Base-by-base conservation (phyloP, 1,140 invertebrate genomes). In the Papilio machaon region DNA sequence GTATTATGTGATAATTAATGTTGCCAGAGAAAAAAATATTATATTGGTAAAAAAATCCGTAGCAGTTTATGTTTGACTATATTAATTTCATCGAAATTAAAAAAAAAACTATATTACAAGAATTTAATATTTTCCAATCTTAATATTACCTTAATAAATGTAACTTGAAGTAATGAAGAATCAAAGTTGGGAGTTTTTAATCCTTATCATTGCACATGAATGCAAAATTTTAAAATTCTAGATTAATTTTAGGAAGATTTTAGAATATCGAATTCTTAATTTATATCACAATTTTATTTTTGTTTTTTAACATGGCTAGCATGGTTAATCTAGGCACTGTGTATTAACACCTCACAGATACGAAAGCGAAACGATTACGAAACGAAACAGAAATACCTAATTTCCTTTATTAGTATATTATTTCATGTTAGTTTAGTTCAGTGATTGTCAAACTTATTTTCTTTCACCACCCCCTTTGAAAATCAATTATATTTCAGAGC, bases 261-360 rank as follows among this genome's bases (percentile, higher is more conserved):
- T 76, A 52, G 46, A 76, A 76, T 54, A 76, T 52, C 19, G 73
- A 47, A 30, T 75, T 23, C 74, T 76, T 76, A 76, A 23, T 76
- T 76, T 76, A 76, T 76, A 76, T 76, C 74, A 76, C 74, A 76
- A 76, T 76, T 73, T 76, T 76, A 76, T 76, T 19, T 76, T 30
- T 76, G 74, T 75, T 23, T 11, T 76, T 76, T 76, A 76, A 54
- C 43, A 13, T 47, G 38, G 17, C 8, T 74, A 49, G 49, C 49
- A 49, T 54, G 52, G 52, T 30, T 38, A 17, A 17, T 76, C 74
- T 76, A 76, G 74, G 74, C 74, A 76, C 74, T 30, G 74, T 8
- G 15, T 76, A 15, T 52, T 77, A 23, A 73, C 58, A 46, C 15
- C 67, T 77, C 54, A 19, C n/a, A 19, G 3, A 2, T 7, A 17